Percentiles rank a stretch among this genome's conserved stretches.
Conservation (phyloP, 2,113 vertebrate species). For the Oxyura jamaicensis region DNA sequence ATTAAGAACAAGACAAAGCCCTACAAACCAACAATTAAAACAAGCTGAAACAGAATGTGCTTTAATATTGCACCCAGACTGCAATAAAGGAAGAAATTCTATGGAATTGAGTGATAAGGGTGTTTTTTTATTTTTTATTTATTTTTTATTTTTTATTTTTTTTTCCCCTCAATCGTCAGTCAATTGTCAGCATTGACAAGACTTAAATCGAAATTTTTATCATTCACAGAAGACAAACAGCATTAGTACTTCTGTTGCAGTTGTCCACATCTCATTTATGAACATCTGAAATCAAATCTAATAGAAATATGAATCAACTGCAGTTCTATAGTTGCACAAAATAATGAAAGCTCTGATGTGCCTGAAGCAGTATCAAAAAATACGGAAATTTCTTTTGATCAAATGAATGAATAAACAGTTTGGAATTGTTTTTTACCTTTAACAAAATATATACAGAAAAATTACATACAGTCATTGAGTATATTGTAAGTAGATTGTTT, state of each 20-base stretch:
- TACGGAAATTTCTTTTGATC: not conserved
- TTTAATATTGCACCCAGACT: not conserved
- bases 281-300: constrained; percentile 2
- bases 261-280: not conserved
- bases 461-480: not conserved
- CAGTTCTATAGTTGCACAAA: not conserved
- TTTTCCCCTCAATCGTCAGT: not conserved
- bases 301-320: constrained; percentile 7
- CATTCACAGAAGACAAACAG: not conserved
- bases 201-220: not conserved
- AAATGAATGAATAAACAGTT: not conserved
- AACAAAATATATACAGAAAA: not conserved
- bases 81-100: not conserved
- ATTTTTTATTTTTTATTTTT: too few species aligned
- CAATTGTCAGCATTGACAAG: not conserved
- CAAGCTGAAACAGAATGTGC: not conserved
- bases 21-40: not conserved
- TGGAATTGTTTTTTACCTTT: not conserved
- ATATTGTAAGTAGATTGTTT: not conserved
- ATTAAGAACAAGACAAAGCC: not conserved
- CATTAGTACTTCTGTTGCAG: not conserved
- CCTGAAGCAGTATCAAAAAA: constrained; percentile 34
- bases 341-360: constrained; percentile 20
- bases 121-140: not conserved
- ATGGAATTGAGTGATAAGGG: not conserved